These are phyloP conservation scores for Polyodon spathula DNA, from an alignment of 2,113 vertebrate genomes.

Conservation along the genomic window DNA sequence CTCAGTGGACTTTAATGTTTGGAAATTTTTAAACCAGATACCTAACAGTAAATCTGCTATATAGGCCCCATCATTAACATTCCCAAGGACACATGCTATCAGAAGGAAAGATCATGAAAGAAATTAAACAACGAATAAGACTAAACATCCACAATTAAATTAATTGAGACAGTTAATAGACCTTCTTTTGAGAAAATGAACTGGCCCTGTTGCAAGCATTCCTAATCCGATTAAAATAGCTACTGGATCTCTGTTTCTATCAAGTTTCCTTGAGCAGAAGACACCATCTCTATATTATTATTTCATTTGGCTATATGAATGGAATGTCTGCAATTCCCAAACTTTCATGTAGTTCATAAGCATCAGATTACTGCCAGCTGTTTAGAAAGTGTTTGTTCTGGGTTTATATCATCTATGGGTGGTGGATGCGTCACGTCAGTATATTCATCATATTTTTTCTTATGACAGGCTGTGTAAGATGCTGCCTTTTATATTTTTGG, in stretches of 20 bases:
- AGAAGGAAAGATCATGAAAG: background rate
- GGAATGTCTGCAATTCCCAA: conserved; percentile 40
- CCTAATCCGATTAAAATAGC: background rate
- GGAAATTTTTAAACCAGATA: too few relatives aligned
- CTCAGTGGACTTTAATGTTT: too few relatives aligned
- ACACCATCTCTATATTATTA: background rate
- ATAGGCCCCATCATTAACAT: background rate
- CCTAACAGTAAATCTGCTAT: too few relatives aligned
- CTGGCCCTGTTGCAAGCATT: background rate
- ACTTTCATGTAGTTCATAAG: conserved; percentile 28
- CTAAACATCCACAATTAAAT: background rate
- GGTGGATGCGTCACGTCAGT: too few relatives aligned
- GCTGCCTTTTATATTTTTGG: too few relatives aligned
- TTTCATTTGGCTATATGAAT: conserved; percentile 6
- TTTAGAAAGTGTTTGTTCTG: too few relatives aligned
- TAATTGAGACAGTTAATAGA: background rate
- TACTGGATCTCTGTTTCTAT: background rate
- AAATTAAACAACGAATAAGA: background rate
- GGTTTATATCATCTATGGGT: too few relatives aligned
- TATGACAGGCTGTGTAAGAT: too few relatives aligned
- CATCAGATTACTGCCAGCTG: conserved; percentile 42
- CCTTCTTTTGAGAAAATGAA: background rate
- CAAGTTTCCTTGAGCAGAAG: background rate
- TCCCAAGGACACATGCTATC: background rate
- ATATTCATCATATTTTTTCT: too few relatives aligned